A percentile compares a stretch with the other conserved stretches of the same genome.
Evolutionary conservation across 2,888 invertebrate species (phyloP).

Genomic region (Drosophila histrio): DNA sequence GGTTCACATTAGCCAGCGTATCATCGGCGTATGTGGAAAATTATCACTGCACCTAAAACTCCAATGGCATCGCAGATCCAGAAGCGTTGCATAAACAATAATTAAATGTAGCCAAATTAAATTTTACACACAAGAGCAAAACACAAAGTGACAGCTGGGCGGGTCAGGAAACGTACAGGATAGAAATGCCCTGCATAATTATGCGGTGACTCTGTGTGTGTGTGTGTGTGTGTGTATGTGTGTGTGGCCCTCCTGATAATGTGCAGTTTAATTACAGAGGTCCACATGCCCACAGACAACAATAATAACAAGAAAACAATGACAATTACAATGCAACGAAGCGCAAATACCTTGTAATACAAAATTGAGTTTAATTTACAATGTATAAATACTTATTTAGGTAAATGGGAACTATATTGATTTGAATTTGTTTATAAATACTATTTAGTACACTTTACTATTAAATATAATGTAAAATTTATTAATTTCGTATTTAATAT

Average conservation of each 20-base stretch:
- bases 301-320: slow-evolving; percentile 46
- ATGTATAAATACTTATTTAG: too few relatives aligned
- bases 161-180: slow-evolving; percentile 11
- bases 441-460: too few relatives aligned
- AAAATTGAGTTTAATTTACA: too few relatives aligned
- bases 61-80: slow-evolving; percentile 25
- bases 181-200: slow-evolving; percentile 68
- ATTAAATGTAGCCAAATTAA: slow-evolving; percentile 79
- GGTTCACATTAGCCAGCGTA: slow-evolving; percentile 31
- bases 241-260: slow-evolving; percentile 59
- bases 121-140: slow-evolving; percentile 60
- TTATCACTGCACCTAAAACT: slow-evolving; percentile 48
- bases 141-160: slow-evolving; percentile 66
- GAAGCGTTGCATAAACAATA: slow-evolving; percentile 70
- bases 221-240: slow-evolving; percentile 5
- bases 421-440: too few relatives aligned
- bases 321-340: slow-evolving; percentile 4
- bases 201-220: slow-evolving; percentile 39
- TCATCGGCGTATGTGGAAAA: slow-evolving; percentile 43
- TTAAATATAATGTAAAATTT: too few relatives aligned
- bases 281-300: slow-evolving; percentile 60
- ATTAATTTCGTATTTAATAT: too few relatives aligned
- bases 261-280: slow-evolving; percentile 74
- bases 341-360: slow-evolving; percentile 33
- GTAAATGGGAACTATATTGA: too few relatives aligned